Evolutionary conservation across 1,140 invertebrate genomes (phyloP).

Genomic region (Drosophila insularis): DNA sequence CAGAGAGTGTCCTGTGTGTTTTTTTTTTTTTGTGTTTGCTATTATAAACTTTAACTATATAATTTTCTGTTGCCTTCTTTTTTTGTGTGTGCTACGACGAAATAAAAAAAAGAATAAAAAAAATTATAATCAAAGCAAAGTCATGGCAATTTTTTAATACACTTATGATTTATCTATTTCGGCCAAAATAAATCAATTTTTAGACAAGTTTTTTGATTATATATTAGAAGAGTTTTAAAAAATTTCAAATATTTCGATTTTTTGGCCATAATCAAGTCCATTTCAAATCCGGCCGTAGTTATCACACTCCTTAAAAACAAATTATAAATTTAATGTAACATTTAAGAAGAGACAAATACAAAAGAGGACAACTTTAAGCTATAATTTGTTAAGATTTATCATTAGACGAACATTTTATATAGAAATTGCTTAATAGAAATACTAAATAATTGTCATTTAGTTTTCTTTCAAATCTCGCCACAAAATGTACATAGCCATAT

Average conservation of each 20-base stretch:
- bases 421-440: not conserved
- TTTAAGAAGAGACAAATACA: too few species aligned
- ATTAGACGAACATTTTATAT: too few species aligned
- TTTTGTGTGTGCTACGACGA: conserved; percentile 43
- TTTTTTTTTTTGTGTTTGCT: conserved; percentile 52
- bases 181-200: too few species aligned
- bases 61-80: conserved; percentile 49
- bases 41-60: conserved; percentile 58
- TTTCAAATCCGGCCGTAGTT: too few species aligned
- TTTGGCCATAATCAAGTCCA: too few species aligned
- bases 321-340: too few species aligned
- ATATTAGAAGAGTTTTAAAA: too few species aligned
- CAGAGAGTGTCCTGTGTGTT: conserved; percentile 38
- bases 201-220: too few species aligned
- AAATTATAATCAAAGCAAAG: conserved; percentile 4
- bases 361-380: too few species aligned
- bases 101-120: conserved; percentile 52
- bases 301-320: too few species aligned
- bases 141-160: not conserved
- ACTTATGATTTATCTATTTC: not conserved
- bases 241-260: too few species aligned
- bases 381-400: too few species aligned
- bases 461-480: not conserved
- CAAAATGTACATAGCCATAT: not conserved
- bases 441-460: not conserved